Conservation (phyloP, 2,113 vertebrate genomes). For the Noctilio leporinus region DNA sequence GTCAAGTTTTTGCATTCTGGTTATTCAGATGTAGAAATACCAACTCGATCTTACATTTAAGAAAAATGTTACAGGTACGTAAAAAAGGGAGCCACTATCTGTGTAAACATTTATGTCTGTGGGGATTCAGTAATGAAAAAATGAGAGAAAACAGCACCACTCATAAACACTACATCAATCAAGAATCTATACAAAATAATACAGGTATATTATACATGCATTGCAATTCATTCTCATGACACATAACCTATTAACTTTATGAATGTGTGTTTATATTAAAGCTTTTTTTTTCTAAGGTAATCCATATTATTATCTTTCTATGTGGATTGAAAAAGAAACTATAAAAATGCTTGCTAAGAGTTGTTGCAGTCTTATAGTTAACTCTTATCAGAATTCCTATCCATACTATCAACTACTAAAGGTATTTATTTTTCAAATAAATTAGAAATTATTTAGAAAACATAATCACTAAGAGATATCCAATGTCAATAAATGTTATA, state of each 20-base stretch:
- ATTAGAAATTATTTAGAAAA: not conserved
- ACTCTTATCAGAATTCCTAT: not conserved
- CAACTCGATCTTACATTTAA: not conserved
- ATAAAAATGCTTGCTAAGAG: not conserved
- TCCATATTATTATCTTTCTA: not conserved
- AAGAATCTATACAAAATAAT: not conserved
- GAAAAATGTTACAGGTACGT: not conserved
- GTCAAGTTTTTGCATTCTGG: constrained; percentile 1
- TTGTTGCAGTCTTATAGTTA: not conserved
- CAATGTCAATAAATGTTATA: not conserved
- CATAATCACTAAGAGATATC: not conserved
- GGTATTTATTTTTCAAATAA: not conserved
- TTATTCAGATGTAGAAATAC: constrained; percentile 14
- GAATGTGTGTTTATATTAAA: not conserved
- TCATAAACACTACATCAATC: not conserved
- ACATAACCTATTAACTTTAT: not conserved
- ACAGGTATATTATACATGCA: not conserved
- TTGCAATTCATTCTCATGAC: not conserved
- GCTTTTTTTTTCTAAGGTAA: not conserved
- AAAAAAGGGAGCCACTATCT: not conserved
- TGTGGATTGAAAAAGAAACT: not conserved
- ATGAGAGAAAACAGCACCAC: not conserved
- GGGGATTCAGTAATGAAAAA: not conserved
- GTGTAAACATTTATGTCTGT: not conserved
- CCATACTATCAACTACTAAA: not conserved